These are phyloP conservation scores for Platycercus adscitus DNA, from an alignment of 2,113 vertebrate genomes.

Conservation along the genomic window DNA sequence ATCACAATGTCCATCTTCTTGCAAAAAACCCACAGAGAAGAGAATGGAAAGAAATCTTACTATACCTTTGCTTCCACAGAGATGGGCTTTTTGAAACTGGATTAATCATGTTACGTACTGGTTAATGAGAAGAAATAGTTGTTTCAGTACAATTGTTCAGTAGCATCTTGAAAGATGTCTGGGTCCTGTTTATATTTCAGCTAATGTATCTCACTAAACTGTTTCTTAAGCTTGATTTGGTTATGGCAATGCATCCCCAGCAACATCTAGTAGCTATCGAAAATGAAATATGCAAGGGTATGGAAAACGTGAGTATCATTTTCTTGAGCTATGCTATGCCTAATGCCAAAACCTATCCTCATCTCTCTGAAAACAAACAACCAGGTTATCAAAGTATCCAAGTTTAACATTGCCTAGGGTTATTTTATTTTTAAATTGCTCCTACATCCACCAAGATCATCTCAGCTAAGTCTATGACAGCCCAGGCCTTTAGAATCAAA, in stretches of 20 bases:
- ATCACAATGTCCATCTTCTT: background rate
- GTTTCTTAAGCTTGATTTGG: background rate
- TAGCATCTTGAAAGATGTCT: background rate
- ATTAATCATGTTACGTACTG: background rate
- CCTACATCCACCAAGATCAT: slow-evolving; percentile 18
- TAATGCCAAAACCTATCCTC: background rate
- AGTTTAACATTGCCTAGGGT: slow-evolving; percentile 7
- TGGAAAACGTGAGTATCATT: background rate
- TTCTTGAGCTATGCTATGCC: background rate
- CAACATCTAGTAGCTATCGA: background rate
- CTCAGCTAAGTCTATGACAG: slow-evolving; percentile 9
- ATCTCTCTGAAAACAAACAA: background rate
- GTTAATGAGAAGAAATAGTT: background rate
- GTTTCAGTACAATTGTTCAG: background rate
- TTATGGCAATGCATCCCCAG: background rate
- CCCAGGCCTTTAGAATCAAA: slow-evolving; percentile 26
- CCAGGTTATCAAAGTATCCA: background rate
- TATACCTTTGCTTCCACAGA: background rate
- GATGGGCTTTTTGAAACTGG: background rate
- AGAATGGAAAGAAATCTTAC: background rate
- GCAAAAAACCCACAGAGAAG: background rate
- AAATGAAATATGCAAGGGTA: background rate
- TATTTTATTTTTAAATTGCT: slow-evolving; percentile 58
- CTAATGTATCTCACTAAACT: background rate
- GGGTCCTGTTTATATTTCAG: background rate